A percentile compares a stretch with the other conserved stretches of the same genome.
These are phyloP conservation scores for Agriopis leucophaearia DNA, from an alignment of 2,888 invertebrate genomes.

Conservation along the genomic window DNA sequence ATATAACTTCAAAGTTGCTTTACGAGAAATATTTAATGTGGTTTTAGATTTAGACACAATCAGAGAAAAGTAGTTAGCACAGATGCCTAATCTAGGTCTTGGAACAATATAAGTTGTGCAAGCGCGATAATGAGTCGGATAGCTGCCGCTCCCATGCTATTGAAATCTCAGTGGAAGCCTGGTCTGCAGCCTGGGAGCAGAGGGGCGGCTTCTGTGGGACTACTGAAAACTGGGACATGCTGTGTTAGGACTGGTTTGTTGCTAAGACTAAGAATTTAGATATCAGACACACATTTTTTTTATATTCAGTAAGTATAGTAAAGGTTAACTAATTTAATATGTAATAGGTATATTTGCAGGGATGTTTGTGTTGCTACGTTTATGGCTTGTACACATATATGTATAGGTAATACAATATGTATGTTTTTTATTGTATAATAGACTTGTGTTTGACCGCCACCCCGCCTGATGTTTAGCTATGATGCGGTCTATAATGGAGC, in stretches of 20 bases:
- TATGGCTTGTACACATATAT: neutral
- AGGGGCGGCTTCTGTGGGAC: constrained; percentile 23
- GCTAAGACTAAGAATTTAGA: neutral
- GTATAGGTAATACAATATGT: neutral
- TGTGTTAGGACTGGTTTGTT: neutral
- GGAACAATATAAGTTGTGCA: constrained; percentile 56
- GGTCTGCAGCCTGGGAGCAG: neutral
- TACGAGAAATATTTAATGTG: constrained; percentile 31
- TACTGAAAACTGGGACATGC: constrained; percentile 9
- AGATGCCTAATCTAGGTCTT: constrained; percentile 45
- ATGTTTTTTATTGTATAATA: neutral
- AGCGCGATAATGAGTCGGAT: constrained; percentile 58
- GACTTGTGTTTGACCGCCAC: no score
- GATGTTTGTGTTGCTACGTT: neutral
- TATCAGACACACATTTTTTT: neutral
- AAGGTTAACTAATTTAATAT: no score
- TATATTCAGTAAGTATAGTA: no score
- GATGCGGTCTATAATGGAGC: no score
- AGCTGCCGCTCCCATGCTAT: constrained; percentile 53
- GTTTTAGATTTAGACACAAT: constrained; percentile 21
- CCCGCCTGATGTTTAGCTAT: no score
- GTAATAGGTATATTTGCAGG: neutral
- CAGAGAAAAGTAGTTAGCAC: constrained; percentile 30
- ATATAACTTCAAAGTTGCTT: constrained; percentile 17
- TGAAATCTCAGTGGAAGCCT: constrained; percentile 43